Percentiles rank a stretch among this genome's conserved stretches.
phyloP scores from a whole-genome alignment of 92 coral and sea anemone genomes.

The Muricea muricata region DNA sequence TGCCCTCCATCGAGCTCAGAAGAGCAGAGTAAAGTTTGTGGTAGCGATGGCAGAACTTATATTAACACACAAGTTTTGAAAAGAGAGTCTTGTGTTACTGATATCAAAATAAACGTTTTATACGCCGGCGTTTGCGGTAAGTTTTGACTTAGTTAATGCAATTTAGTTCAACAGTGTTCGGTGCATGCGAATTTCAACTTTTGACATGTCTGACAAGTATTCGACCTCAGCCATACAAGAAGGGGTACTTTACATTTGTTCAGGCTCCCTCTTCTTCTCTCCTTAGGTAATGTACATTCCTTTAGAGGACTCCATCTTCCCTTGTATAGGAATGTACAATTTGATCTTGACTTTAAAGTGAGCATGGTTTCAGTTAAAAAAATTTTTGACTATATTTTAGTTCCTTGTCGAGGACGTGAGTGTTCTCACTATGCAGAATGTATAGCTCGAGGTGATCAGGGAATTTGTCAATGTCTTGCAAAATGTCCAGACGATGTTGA shows the following conservation, averaged over 20 bases:
- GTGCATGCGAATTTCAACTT: not conserved
- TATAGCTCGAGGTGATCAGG: slow-evolving; percentile 58
- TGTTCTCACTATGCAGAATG: slow-evolving; percentile 79
- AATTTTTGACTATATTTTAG: slow-evolving; percentile 35
- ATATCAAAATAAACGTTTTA: slow-evolving; percentile 59
- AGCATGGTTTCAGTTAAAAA: not conserved
- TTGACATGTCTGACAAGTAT: too few species aligned
- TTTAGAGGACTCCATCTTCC: too few species aligned
- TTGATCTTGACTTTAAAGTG: not conserved
- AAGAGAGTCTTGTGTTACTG: slow-evolving; percentile 77
- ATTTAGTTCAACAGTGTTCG: not conserved
- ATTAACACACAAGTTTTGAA: slow-evolving; percentile 74
- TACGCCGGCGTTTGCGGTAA: slow-evolving; percentile 84
- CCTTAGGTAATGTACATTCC: too few species aligned
- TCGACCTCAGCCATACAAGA: too few species aligned
- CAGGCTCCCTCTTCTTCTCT: too few species aligned
- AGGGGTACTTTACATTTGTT: too few species aligned
- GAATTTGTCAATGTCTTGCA: slow-evolving; percentile 83
- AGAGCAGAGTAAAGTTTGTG: slow-evolving; percentile 67
- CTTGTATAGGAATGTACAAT: too few species aligned
- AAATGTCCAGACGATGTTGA: slow-evolving; percentile 56
- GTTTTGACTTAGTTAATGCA: slow-evolving; percentile 1
- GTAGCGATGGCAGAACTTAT: slow-evolving; percentile 89
- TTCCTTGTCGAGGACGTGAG: slow-evolving; percentile 65
- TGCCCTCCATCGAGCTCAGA: slow-evolving; percentile 13